Conservation (phyloP, 2,888 invertebrate species). For the Rhorus exstirpatorius region DNA sequence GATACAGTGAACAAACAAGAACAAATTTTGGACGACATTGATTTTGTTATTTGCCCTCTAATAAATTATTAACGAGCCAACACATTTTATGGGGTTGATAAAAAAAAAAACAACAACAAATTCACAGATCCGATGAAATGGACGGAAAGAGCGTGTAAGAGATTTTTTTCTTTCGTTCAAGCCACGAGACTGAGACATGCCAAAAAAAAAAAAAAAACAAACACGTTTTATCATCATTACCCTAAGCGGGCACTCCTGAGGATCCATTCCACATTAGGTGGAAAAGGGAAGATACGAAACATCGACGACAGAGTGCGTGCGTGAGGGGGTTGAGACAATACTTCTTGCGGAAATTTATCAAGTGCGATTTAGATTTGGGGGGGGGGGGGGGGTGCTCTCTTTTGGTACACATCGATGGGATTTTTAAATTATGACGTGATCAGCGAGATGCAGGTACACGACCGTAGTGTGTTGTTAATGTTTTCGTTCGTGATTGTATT, state of each 20-base stretch:
- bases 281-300: conserved; percentile 47
- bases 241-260: conserved; percentile 63
- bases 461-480: conserved; percentile 23
- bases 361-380: conserved; percentile 49
- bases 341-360: conserved; percentile 32
- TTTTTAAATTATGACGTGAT: conserved; percentile 26
- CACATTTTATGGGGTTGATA: conserved; percentile 22
- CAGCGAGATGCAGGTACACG: conserved; percentile 47
- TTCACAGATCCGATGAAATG: background rate
- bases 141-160: background rate
- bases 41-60: conserved; percentile 40
- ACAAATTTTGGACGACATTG: conserved; percentile 13
- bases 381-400: background rate
- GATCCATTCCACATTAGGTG: conserved; percentile 41
- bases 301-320: conserved; percentile 64
- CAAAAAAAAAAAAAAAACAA: too few species aligned
- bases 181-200: conserved; percentile 65
- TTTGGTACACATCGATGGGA: background rate
- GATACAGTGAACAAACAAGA: conserved; percentile 26
- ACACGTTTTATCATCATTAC: conserved; percentile 41
- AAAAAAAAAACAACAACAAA: conserved; percentile 7
- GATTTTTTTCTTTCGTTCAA: conserved; percentile 37
- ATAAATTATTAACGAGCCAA: conserved; percentile 36
- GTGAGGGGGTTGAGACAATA: conserved; percentile 49
- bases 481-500: conserved; percentile 9